Evolutionary conservation across 2,113 vertebrate species (phyloP).

Genomic region (Aphelocoma coerulescens): DNA sequence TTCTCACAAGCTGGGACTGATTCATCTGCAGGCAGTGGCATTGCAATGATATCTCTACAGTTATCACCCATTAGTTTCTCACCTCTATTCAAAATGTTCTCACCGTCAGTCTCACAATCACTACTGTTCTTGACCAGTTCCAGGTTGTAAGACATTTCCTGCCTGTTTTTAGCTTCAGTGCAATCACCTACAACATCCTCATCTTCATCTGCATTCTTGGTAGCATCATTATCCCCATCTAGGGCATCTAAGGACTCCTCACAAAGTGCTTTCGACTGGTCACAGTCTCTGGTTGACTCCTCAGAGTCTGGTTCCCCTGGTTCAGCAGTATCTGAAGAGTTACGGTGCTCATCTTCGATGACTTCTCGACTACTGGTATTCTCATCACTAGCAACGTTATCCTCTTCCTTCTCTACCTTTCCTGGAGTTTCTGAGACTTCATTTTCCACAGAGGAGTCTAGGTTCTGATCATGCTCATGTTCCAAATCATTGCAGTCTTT

Average conservation of each 20-base stretch:
- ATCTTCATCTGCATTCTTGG: neutral
- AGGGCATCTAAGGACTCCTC: neutral
- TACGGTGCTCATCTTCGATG: neutral
- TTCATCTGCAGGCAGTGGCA: neutral
- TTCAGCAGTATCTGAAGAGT: slow-evolving; percentile 40
- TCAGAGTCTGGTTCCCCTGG: slow-evolving; percentile 58
- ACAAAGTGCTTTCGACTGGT: slow-evolving; percentile 31
- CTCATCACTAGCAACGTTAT: neutral
- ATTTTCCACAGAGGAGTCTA: slow-evolving; percentile 22
- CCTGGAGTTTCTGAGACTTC: neutral
- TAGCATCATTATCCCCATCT: neutral
- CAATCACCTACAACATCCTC: neutral
- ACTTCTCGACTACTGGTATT: neutral
- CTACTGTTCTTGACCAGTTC: neutral
- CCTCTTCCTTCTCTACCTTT: slow-evolving; percentile 22
- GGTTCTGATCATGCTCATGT: neutral
- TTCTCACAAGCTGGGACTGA: neutral
- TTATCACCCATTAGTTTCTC: neutral
- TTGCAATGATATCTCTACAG: neutral
- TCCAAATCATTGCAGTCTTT: slow-evolving; percentile 49
- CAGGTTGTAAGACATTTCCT: neutral
- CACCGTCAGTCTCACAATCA: neutral
- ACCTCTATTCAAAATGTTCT: neutral
- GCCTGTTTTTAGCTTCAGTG: neutral
- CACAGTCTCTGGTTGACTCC: slow-evolving; percentile 51